These are phyloP conservation scores for Thysanoteuthis rhombus DNA, from an alignment of 2,888 invertebrate genomes.

Conservation along the genomic window DNA sequence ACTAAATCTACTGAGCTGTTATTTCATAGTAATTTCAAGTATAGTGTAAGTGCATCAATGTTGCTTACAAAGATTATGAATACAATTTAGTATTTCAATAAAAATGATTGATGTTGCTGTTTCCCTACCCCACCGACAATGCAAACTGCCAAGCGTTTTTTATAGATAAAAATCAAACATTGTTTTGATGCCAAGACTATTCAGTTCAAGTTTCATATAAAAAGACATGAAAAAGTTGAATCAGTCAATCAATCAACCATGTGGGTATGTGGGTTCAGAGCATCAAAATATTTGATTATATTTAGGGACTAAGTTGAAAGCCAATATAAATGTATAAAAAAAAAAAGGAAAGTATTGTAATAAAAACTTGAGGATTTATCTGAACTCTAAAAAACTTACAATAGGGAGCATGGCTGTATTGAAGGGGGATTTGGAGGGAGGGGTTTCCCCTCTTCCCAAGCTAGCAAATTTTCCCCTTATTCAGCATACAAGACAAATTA, in stretches of 20 bases:
- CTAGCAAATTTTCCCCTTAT: too few relatives aligned
- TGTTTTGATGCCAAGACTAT: not conserved
- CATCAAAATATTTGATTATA: not conserved
- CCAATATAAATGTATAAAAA: too few relatives aligned
- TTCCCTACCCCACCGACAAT: not conserved
- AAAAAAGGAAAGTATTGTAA: too few relatives aligned
- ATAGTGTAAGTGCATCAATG: not conserved
- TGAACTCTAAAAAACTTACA: not conserved
- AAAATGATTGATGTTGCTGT: not conserved
- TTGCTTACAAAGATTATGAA: not conserved
- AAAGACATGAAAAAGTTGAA: not conserved
- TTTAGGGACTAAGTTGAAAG: not conserved
- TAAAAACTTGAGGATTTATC: not conserved
- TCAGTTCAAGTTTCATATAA: not conserved
- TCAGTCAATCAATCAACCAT: not conserved
- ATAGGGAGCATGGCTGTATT: too few relatives aligned
- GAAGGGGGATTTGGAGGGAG: too few relatives aligned
- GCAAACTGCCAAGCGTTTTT: not conserved
- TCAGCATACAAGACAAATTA: too few relatives aligned
- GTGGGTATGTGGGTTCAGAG: not conserved
- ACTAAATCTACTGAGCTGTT: not conserved
- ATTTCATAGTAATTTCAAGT: not conserved
- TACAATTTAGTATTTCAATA: not conserved
- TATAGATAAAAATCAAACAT: not conserved
- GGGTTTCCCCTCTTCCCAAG: too few relatives aligned